A percentile compares a stretch with the other conserved stretches of the same genome.
Conservation (phyloP, 2,113 vertebrate genomes). For the Rhineura floridana region DNA sequence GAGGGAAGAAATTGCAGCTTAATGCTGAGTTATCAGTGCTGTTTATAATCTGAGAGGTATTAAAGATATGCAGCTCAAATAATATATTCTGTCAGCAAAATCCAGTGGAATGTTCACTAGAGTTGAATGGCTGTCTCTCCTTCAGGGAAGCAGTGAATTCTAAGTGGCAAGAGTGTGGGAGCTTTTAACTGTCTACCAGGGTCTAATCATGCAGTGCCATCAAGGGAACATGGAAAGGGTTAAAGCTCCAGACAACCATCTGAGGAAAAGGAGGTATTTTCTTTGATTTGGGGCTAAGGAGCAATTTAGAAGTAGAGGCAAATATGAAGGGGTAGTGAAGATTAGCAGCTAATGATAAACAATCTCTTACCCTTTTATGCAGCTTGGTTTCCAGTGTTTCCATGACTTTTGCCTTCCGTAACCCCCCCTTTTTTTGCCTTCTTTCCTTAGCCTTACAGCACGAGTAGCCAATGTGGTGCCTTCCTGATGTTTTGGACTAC, state of each 20-base stretch:
- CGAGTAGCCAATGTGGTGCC: too few relatives aligned
- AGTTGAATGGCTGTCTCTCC: neutral
- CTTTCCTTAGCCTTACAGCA: neutral
- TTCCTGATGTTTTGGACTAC: too few relatives aligned
- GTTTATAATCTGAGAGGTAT: neutral
- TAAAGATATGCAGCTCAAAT: neutral
- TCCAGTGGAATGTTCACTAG: neutral
- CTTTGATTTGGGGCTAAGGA: neutral
- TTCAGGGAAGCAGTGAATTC: neutral
- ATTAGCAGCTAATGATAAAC: neutral
- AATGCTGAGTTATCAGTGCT: constrained; percentile 9
- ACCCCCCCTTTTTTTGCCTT: neutral
- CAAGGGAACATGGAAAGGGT: neutral
- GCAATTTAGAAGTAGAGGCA: neutral
- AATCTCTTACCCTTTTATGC: neutral
- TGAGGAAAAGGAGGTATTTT: neutral
- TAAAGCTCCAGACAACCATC: neutral
- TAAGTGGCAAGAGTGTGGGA: neutral
- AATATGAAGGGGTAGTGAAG: neutral
- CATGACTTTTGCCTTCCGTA: neutral
- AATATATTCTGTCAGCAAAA: neutral
- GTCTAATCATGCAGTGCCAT: neutral
- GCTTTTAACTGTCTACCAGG: neutral
- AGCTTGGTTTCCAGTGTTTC: neutral
- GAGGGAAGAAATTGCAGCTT: neutral